These are phyloP conservation scores for Cettia cetti DNA, from an alignment of 2,113 vertebrate species.

Conservation along the genomic window DNA sequence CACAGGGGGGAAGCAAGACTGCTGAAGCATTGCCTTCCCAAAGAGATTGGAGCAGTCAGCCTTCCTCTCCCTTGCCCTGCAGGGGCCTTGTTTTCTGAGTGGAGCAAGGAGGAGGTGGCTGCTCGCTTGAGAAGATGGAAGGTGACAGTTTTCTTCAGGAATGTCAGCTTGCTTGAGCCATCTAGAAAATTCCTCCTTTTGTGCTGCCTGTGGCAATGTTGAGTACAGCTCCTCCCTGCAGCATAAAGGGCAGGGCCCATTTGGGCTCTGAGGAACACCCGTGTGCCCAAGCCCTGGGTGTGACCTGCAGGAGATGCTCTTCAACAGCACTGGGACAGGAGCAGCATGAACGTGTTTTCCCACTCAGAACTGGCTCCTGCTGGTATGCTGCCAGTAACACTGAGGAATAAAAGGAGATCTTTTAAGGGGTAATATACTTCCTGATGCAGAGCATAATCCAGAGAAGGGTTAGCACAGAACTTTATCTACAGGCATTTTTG, in stretches of 20 bases:
- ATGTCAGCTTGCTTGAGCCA: neutral
- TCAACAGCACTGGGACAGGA: neutral
- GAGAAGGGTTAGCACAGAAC: neutral
- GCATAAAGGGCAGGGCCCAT: neutral
- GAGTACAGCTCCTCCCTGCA: neutral
- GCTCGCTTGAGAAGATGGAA: neutral
- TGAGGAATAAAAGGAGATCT: neutral
- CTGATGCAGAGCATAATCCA: neutral
- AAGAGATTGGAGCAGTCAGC: rapidly evolving
- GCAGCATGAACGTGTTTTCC: neutral
- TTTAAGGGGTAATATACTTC: neutral
- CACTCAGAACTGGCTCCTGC: neutral
- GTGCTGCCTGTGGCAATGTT: neutral
- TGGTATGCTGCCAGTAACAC: neutral
- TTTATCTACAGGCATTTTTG: neutral
- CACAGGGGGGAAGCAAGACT: neutral
- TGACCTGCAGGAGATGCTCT: neutral
- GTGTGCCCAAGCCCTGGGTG: neutral
- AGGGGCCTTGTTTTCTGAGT: neutral
- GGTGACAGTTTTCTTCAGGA: neutral
- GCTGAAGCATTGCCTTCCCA: neutral
- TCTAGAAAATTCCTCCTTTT: neutral
- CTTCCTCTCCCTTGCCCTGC: neutral
- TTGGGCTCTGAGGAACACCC: neutral
- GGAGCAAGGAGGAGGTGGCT: neutral